Conservation (phyloP, 2,797 vertebrate species). For the Enteromius fasciolatus region DNA sequence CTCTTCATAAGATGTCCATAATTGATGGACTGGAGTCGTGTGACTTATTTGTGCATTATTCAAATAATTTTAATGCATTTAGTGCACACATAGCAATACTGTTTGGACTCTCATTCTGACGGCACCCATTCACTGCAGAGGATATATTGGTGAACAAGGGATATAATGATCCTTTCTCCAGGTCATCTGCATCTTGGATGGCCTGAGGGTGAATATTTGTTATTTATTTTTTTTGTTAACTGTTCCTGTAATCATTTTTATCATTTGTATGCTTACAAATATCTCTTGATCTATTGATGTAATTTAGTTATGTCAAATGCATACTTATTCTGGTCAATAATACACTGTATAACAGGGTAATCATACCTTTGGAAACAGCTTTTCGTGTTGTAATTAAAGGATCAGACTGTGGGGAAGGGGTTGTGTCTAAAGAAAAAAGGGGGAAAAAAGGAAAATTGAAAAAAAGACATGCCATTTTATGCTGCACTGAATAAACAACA, state of each 20-base stretch:
- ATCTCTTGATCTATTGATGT: background rate
- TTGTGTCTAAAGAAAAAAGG: constrained; percentile 14
- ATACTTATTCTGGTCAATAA: background rate
- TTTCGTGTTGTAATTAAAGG: constrained; percentile 26
- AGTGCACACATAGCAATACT: no score
- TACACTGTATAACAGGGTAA: background rate
- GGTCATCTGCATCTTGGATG: background rate
- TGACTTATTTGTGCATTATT: background rate
- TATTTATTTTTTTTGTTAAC: background rate
- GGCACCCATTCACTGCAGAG: background rate
- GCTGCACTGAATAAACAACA: background rate
- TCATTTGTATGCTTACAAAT: background rate
- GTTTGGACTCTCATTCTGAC: background rate
- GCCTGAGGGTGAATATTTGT: background rate
- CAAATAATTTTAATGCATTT: no score
- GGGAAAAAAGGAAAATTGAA: background rate
- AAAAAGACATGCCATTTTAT: background rate
- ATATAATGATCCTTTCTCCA: background rate
- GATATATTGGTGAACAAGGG: background rate
- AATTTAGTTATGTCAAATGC: background rate
- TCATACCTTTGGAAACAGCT: constrained; percentile 13
- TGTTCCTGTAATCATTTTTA: background rate
- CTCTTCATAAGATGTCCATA: background rate
- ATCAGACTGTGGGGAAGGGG: background rate
- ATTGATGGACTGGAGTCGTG: background rate